These are phyloP conservation scores for Beaufortia kweichowensis DNA, from an alignment of 2,113 vertebrate genomes.

Conservation along the genomic window DNA sequence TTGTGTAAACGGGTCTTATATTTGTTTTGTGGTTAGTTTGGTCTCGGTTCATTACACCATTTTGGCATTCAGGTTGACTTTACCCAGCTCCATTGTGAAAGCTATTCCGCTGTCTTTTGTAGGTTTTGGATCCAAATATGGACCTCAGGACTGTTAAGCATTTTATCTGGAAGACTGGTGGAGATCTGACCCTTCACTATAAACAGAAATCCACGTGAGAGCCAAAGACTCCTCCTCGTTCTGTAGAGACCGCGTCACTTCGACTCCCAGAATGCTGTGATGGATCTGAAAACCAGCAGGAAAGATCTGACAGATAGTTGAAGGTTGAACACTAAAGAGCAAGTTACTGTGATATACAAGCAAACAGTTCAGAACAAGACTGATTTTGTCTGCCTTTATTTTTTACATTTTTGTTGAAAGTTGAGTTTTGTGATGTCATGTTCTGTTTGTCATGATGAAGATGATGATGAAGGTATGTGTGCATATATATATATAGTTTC, in stretches of 20 bases:
- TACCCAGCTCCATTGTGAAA: too few species aligned
- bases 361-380: not conserved
- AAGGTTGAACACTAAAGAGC: not conserved
- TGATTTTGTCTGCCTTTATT: not conserved
- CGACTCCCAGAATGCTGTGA: slow-evolving; percentile 44
- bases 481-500: too few species aligned
- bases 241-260: slow-evolving; percentile 50
- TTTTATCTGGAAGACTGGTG: slow-evolving; percentile 99
- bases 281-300: not conserved
- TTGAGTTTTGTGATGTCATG: not conserved
- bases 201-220: slow-evolving; percentile 87
- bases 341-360: not conserved
- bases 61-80: too few species aligned
- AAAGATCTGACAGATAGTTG: not conserved
- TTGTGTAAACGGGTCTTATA: too few species aligned
- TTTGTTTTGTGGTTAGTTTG: too few species aligned
- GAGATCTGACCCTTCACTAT: slow-evolving; percentile 97
- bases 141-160: slow-evolving; percentile 92
- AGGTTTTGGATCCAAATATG: slow-evolving; percentile 99
- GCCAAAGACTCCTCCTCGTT: slow-evolving; percentile 48
- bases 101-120: not conserved
- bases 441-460: not conserved
- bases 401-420: not conserved
- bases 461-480: not conserved
- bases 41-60: too few species aligned